Conservation (phyloP, 2,888 invertebrate genomes). For the Mythimna albipuncta region DNA sequence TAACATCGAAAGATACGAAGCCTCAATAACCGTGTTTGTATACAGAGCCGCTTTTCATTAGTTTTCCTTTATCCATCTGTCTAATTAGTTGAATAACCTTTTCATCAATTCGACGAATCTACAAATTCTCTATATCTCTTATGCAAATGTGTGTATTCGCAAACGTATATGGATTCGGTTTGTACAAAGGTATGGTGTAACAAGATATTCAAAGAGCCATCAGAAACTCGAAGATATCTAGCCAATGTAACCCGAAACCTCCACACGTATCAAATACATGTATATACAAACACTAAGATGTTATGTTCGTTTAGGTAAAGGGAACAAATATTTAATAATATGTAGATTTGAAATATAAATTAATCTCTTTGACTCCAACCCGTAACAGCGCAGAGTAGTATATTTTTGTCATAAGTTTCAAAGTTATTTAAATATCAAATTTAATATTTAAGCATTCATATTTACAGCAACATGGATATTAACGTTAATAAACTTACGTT, state of each 20-base stretch:
- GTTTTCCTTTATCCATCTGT: conserved; percentile 1
- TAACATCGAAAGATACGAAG: neutral
- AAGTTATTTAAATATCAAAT: conserved; percentile 21
- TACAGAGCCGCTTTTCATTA: neutral
- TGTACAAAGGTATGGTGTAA: conserved; percentile 20
- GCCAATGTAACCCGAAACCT: conserved; percentile 14
- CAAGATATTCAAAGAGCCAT: conserved; percentile 35
- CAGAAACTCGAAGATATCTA: conserved; percentile 11
- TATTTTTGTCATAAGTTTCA: conserved; percentile 14
- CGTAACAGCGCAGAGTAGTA: conserved; percentile 5
- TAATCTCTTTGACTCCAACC: conserved; percentile 22
- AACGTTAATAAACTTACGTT: conserved; percentile 16
- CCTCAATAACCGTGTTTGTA: neutral
- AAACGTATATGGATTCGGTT: conserved; percentile 20
- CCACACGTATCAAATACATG: neutral
- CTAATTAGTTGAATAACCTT: conserved; percentile 20
- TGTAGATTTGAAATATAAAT: conserved; percentile 28
- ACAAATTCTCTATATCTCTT: neutral
- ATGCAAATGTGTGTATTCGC: conserved; percentile 4
- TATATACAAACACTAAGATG: neutral
- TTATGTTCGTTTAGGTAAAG: neutral
- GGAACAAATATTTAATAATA: conserved; percentile 18
- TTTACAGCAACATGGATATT: conserved; percentile 19
- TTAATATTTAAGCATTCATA: conserved; percentile 38
- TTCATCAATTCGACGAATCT: conserved; percentile 20